Conservation (phyloP, 1,140 invertebrate species). For the Conopomorpha cramerella region DNA sequence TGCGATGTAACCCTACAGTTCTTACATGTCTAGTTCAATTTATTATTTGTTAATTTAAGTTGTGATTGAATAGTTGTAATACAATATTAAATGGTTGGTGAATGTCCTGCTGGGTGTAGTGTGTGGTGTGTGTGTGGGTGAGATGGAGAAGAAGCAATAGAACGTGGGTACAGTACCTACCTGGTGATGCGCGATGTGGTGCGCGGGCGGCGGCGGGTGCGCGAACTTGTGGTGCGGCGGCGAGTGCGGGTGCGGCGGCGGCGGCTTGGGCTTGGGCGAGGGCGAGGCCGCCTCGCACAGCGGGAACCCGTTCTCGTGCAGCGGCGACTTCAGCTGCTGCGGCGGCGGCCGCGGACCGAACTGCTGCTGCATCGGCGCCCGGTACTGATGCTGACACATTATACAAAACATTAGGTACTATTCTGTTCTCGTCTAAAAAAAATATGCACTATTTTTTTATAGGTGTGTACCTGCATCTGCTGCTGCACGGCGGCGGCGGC, state of each 20-base stretch:
- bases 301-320: conserved; percentile 47
- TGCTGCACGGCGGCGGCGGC: conserved; percentile 46
- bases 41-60: too few species aligned
- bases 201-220: conserved; percentile 27
- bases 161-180: too few species aligned
- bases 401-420: too few species aligned
- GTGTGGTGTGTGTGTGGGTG: too few species aligned
- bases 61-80: too few species aligned
- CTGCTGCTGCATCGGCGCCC: conserved; percentile 38
- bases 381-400: conserved; percentile 43
- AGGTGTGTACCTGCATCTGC: conserved; percentile 38
- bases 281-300: conserved; percentile 40
- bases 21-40: too few species aligned
- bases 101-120: too few species aligned
- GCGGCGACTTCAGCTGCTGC: conserved; percentile 39
- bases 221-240: conserved; percentile 52
- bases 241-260: conserved; percentile 34
- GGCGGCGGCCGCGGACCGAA: conserved; percentile 35
- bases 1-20: too few species aligned
- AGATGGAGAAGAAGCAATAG: too few species aligned
- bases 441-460: too few species aligned
- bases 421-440: too few species aligned
- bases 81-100: too few species aligned
- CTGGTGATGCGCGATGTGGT: conserved; percentile 20
- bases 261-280: conserved; percentile 27